Evolutionary conservation across 1,140 invertebrate genomes (phyloP).

Genomic region (Bradysia coprophila): DNA sequence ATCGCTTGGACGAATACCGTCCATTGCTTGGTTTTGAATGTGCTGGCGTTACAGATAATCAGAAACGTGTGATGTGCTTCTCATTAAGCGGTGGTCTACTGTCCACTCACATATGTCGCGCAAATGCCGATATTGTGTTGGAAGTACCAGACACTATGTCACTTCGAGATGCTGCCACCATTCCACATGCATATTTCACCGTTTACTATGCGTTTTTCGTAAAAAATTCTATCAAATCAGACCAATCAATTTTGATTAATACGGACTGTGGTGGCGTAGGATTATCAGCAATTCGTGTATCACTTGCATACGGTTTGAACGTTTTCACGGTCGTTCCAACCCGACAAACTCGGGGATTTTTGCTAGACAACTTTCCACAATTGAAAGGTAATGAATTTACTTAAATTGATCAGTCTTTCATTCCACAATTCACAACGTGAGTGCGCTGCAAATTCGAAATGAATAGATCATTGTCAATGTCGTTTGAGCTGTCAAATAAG

Average conservation of each 20-base stretch:
- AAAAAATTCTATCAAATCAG: slow-evolving; percentile 29
- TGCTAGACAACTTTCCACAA: slow-evolving; percentile 16
- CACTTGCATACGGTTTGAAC: slow-evolving; percentile 23
- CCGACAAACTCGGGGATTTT: slow-evolving; percentile 21
- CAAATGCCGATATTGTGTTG: slow-evolving; percentile 34
- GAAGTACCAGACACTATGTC: slow-evolving; percentile 35
- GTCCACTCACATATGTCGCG: slow-evolving; percentile 49
- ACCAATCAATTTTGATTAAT: slow-evolving; percentile 43
- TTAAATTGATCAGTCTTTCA: too few relatives aligned
- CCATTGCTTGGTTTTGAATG: slow-evolving; percentile 59
- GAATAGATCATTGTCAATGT: too few relatives aligned
- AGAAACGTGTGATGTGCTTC: slow-evolving; percentile 63
- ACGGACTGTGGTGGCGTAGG: slow-evolving; percentile 49
- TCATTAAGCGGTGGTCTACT: slow-evolving; percentile 54
- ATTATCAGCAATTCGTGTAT: slow-evolving; percentile 47
- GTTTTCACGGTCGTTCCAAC: slow-evolving; percentile 29
- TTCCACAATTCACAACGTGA: too few relatives aligned
- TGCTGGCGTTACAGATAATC: slow-evolving; percentile 33
- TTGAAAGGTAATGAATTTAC: slow-evolving; percentile 7
- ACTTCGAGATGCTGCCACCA: slow-evolving; percentile 36
- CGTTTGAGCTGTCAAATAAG: too few relatives aligned
- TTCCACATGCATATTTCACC: slow-evolving; percentile 37
- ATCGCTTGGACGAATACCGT: slow-evolving; percentile 36
- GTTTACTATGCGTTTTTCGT: slow-evolving; percentile 40
- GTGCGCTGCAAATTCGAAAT: too few relatives aligned